phyloP scores from a whole-genome alignment of 2,797 vertebrate species.

The Siniperca obscura region DNA sequence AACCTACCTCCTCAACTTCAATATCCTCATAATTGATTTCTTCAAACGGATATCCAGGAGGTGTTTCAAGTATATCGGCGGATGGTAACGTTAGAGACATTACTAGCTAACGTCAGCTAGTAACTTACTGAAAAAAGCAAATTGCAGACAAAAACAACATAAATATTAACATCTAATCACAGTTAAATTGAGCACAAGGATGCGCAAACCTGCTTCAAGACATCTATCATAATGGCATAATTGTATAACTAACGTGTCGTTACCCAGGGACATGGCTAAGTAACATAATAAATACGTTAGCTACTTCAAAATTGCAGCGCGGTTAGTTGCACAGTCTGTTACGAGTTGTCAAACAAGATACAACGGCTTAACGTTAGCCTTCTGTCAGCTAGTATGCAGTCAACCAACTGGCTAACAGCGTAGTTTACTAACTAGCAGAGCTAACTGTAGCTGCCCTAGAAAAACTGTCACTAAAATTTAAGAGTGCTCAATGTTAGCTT shows the following conservation, averaged over 20 bases:
- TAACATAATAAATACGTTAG: neutral
- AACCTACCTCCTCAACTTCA: slow-evolving; percentile 95
- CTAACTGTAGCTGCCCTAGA: slow-evolving; percentile 22
- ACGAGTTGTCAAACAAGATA: slow-evolving; percentile 17
- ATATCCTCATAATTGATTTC: slow-evolving; percentile 97
- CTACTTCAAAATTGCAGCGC: neutral
- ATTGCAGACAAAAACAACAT: neutral
- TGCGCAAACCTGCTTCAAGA: neutral
- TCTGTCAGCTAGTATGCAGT: slow-evolving; percentile 31
- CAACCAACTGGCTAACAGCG: slow-evolving; percentile 42
- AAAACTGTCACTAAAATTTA: slow-evolving; percentile 8
- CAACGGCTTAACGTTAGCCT: slow-evolving; percentile 3
- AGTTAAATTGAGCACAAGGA: neutral
- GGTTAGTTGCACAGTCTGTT: neutral
- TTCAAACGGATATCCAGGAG: slow-evolving; percentile 95
- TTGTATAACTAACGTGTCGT: neutral
- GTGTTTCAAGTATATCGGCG: slow-evolving; percentile 95
- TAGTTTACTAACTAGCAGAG: slow-evolving; percentile 31
- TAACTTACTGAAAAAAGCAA: slow-evolving; percentile 62
- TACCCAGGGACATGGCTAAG: neutral
- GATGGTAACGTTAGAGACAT: slow-evolving; percentile 88
- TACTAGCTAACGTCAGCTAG: slow-evolving; percentile 80
- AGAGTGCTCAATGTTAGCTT: neutral
- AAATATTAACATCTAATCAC: neutral
- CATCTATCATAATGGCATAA: neutral